Percentiles rank a stretch among this genome's conserved stretches.
phyloP scores from a whole-genome alignment of 2,888 invertebrate genomes.

The Euphydryas editha region DNA sequence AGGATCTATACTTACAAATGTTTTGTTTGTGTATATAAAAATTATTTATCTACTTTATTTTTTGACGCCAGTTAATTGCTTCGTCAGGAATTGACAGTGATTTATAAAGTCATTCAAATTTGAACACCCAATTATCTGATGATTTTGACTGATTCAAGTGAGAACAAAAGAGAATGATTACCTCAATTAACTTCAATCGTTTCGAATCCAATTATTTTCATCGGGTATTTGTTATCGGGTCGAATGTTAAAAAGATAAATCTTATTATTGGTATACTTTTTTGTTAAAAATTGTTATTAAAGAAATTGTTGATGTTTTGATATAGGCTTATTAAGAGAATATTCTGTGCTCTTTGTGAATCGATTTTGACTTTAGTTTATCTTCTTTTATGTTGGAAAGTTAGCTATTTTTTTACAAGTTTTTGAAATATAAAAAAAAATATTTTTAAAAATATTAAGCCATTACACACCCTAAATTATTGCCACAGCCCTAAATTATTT shows the following conservation, averaged over 20 bases:
- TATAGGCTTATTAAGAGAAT: too few species aligned
- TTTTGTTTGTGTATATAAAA: background rate
- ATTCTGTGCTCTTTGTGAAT: too few species aligned
- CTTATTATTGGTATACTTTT: background rate
- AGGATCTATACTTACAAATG: background rate
- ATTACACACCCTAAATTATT: too few species aligned
- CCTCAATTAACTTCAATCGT: slow-evolving; percentile 14
- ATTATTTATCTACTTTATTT: background rate
- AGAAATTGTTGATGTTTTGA: background rate
- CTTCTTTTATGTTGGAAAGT: too few species aligned
- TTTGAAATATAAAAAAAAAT: too few species aligned
- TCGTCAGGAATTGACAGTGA: background rate
- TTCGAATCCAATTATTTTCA: slow-evolving; percentile 9
- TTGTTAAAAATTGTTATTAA: background rate
- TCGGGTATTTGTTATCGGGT: background rate
- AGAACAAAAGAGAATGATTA: slow-evolving; percentile 7
- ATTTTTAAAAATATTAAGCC: too few species aligned
- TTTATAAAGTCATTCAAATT: slow-evolving; percentile 7
- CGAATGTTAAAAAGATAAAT: background rate
- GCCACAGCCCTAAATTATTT: too few species aligned
- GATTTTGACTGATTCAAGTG: slow-evolving; percentile 6
- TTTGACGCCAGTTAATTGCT: background rate
- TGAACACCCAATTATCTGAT: background rate
- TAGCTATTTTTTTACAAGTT: too few species aligned
- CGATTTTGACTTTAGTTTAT: too few species aligned